These are phyloP conservation scores for Electrophaes corylata DNA, from an alignment of 2,888 invertebrate species.

Conservation along the genomic window DNA sequence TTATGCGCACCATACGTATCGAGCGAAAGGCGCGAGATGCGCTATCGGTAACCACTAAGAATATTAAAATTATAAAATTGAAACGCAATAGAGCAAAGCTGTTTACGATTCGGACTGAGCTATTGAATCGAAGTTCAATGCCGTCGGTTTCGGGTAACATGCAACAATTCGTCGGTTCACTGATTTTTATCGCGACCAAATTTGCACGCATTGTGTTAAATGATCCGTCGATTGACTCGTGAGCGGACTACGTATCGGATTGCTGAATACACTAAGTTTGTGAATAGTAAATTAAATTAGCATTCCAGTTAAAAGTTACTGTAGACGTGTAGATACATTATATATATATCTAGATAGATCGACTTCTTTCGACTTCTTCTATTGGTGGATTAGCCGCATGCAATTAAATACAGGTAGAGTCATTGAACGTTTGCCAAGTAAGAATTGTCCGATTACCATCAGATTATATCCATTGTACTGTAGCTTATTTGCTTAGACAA, in stretches of 20 bases:
- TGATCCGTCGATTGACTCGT: slow-evolving; percentile 57
- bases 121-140: slow-evolving; percentile 75
- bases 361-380: not conserved
- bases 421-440: not conserved
- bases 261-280: slow-evolving; percentile 36
- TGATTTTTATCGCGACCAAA: slow-evolving; percentile 65
- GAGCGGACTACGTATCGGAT: slow-evolving; percentile 40
- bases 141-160: slow-evolving; percentile 63
- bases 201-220: slow-evolving; percentile 69
- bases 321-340: too few species aligned
- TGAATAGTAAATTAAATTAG: slow-evolving; percentile 33
- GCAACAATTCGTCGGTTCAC: slow-evolving; percentile 62
- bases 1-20: slow-evolving; percentile 56
- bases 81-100: slow-evolving; percentile 53
- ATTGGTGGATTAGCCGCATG: slow-evolving; percentile 1
- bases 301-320: slow-evolving; percentile 9
- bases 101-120: slow-evolving; percentile 48
- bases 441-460: not conserved
- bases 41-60: slow-evolving; percentile 65
- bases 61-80: slow-evolving; percentile 64
- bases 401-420: not conserved
- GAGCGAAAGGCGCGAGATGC: slow-evolving; percentile 69
- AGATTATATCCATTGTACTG: not conserved
- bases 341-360: too few species aligned
- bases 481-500: not conserved